Conservation (phyloP, 2,113 vertebrate genomes). For the Thymallus thymallus region DNA sequence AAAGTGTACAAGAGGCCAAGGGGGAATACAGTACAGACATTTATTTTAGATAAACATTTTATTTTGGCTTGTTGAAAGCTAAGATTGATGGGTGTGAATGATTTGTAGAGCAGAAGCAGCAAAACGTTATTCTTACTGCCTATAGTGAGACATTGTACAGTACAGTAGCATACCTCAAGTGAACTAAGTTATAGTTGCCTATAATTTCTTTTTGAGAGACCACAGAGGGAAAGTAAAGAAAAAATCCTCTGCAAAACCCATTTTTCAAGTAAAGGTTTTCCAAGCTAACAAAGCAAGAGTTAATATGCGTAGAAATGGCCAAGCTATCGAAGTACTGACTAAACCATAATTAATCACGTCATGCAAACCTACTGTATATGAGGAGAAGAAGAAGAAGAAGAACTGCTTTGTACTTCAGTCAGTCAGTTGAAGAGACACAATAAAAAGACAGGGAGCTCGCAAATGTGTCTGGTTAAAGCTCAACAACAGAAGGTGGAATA, state of each 20-base stretch:
- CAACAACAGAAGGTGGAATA: conserved; percentile 50
- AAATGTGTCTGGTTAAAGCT: conserved; percentile 14
- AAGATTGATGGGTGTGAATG: conserved; percentile 70
- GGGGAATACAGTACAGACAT: too few relatives aligned
- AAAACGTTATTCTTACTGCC: conserved; percentile 39
- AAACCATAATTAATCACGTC: conserved; percentile 36
- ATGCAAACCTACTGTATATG: conserved; percentile 11
- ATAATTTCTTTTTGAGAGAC: conserved; percentile 58
- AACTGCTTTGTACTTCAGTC: too few relatives aligned
- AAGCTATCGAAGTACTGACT: conserved; percentile 44
- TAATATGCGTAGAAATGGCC: conserved; percentile 53
- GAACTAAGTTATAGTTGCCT: conserved; percentile 41
- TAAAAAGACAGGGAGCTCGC: background rate
- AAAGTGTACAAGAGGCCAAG: background rate
- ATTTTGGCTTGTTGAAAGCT: conserved; percentile 51
- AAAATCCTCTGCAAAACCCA: conserved; percentile 51
- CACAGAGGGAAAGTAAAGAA: conserved; percentile 49
- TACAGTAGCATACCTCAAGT: conserved; percentile 35
- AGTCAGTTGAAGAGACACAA: too few relatives aligned
- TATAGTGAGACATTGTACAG: conserved; percentile 56
- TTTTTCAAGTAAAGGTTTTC: conserved; percentile 64
- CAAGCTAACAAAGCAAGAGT: conserved; percentile 59
- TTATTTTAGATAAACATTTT: background rate
- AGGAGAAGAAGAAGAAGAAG: too few relatives aligned
- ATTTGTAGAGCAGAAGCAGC: conserved; percentile 48